Conservation (phyloP, 1,140 invertebrate genomes). For the Drosophila trapezifrons region DNA sequence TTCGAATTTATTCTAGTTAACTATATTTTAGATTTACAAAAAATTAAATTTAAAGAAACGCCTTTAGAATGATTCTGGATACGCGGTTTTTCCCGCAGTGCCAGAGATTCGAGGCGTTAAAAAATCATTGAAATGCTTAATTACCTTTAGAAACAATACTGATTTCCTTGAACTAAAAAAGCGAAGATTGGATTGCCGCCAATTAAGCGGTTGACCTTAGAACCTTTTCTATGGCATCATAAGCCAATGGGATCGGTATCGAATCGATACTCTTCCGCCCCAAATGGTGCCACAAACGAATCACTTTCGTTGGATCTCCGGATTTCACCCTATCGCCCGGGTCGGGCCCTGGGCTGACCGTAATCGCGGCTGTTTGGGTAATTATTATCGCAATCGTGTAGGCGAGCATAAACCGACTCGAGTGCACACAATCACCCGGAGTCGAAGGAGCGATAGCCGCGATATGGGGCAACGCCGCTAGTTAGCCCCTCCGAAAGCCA, state of each 20-base stretch:
- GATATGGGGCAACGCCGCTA: slow-evolving; percentile 34
- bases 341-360: neutral
- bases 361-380: slow-evolving; percentile 27
- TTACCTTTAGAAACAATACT: neutral
- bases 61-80: too few relatives aligned
- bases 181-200: neutral
- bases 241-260: neutral
- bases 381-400: slow-evolving; percentile 36
- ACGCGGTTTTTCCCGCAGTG: neutral
- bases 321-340: slow-evolving; percentile 10
- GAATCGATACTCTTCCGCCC: neutral
- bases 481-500: slow-evolving; percentile 1
- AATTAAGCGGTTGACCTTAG: neutral
- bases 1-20: too few relatives aligned
- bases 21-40: too few relatives aligned
- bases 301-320: slow-evolving; percentile 10
- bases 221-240: neutral
- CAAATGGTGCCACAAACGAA: neutral
- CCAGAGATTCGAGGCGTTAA: neutral
- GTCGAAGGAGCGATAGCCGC: neutral
- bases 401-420: slow-evolving; percentile 41
- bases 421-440: slow-evolving; percentile 42
- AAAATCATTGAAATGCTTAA: neutral
- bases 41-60: too few relatives aligned
- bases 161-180: neutral